Percentiles rank a stretch among this genome's conserved stretches.
phyloP scores from a whole-genome alignment of 2,797 vertebrate genomes.

The Ptychobarbus kaznakovi region DNA sequence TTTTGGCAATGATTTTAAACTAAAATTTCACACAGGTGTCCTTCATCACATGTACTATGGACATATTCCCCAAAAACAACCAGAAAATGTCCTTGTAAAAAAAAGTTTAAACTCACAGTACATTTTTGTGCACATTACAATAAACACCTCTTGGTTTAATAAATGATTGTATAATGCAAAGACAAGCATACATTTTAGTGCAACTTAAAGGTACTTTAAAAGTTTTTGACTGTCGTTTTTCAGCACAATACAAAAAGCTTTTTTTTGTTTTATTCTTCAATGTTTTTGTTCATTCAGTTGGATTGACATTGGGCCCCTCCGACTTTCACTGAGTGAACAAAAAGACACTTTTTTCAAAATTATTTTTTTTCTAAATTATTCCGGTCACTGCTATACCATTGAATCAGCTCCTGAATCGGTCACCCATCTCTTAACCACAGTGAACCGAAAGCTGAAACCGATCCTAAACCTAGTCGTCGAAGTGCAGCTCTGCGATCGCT shows the following conservation, averaged over 20 bases:
- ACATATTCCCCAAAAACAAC: neutral
- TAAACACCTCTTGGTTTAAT: neutral
- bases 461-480: neutral
- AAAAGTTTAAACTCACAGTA: neutral
- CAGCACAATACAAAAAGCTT: neutral
- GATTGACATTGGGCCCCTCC: neutral
- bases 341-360: neutral
- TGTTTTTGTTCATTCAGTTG: neutral
- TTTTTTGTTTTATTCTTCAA: neutral
- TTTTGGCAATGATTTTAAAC: neutral
- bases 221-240: neutral
- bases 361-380: neutral
- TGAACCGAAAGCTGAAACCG: conserved; percentile 10
- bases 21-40: neutral
- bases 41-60: neutral
- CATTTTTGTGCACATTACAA: neutral
- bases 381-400: neutral
- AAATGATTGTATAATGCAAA: neutral
- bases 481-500: conserved; percentile 28
- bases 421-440: conserved; percentile 2
- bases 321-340: neutral
- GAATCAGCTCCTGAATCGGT: conserved; percentile 16
- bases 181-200: neutral
- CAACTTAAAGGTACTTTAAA: neutral
- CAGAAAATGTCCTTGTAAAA: neutral